phyloP scores from a whole-genome alignment of 92 coral and sea anemone species.

The Muricea muricata region DNA sequence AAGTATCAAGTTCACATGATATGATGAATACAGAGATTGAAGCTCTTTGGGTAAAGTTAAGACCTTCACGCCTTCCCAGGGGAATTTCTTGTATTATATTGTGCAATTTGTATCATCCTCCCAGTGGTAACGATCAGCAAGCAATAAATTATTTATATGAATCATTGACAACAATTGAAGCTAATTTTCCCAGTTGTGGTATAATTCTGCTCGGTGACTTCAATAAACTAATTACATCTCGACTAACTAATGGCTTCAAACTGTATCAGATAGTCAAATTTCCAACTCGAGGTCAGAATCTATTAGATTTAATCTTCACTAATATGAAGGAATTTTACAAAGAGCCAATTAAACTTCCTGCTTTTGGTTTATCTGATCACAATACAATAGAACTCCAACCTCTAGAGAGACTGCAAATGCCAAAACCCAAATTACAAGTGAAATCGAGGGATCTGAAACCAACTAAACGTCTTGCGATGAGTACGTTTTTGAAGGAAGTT shows the following conservation, averaged over 20 bases:
- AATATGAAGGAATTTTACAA: background rate
- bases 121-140: too few relatives aligned
- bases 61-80: too few relatives aligned
- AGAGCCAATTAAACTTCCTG: background rate
- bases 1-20: too few relatives aligned
- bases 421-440: background rate
- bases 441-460: background rate
- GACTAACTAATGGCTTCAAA: background rate
- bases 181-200: too few relatives aligned
- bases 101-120: too few relatives aligned
- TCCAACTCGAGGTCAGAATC: background rate
- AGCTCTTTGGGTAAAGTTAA: too few relatives aligned
- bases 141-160: too few relatives aligned
- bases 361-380: background rate
- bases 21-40: too few relatives aligned
- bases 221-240: background rate
- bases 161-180: too few relatives aligned
- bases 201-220: too few relatives aligned
- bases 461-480: background rate
- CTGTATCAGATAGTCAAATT: background rate
- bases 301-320: background rate
- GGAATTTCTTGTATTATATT: too few relatives aligned
- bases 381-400: background rate
- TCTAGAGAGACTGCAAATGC: background rate
- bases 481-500: too few relatives aligned